Percentiles rank a stretch among this genome's conserved stretches.
phyloP scores from a whole-genome alignment of 2,888 invertebrate species.

The Drosophila dives region DNA sequence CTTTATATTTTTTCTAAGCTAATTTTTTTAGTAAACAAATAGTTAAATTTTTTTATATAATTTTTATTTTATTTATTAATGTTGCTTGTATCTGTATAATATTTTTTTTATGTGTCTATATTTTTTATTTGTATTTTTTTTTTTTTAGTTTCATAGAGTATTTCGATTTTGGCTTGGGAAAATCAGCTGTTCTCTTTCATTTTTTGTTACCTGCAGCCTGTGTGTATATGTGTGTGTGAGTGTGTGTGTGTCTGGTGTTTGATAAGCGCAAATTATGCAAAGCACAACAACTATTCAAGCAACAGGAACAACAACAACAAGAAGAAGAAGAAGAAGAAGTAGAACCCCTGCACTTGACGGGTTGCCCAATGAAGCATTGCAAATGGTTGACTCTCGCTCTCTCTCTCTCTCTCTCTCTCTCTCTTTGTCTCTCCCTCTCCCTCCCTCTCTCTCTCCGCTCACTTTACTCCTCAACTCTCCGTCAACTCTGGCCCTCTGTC shows the following conservation, averaged over 20 bases:
- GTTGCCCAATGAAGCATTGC: constrained; percentile 52
- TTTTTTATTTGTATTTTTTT: no score
- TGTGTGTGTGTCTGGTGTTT: constrained; percentile 38
- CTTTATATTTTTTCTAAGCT: no score
- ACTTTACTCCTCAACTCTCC: not conserved
- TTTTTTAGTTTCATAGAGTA: not conserved
- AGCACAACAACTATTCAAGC: constrained; percentile 27
- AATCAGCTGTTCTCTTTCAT: constrained; percentile 8
- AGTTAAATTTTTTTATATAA: no score
- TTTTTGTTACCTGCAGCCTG: not conserved
- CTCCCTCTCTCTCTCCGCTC: not conserved
- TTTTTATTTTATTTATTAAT: no score
- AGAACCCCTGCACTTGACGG: constrained; percentile 47
- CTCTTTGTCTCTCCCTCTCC: constrained; percentile 10
- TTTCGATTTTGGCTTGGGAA: not conserved
- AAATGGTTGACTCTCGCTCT: constrained; percentile 43
- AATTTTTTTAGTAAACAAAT: no score
- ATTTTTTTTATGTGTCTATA: no score
- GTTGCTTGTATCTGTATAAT: not conserved
- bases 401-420: not conserved
- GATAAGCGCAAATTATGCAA: constrained; percentile 63
- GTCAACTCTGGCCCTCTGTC: not conserved
- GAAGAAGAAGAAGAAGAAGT: constrained; percentile 1
- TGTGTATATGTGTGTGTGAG: constrained; percentile 2
- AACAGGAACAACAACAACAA: constrained; percentile 21